Evolutionary conservation across 2,888 invertebrate genomes (phyloP), one percentile per base, ranked within the genome.

Genomic region (Campopleginae sp.): DNA sequence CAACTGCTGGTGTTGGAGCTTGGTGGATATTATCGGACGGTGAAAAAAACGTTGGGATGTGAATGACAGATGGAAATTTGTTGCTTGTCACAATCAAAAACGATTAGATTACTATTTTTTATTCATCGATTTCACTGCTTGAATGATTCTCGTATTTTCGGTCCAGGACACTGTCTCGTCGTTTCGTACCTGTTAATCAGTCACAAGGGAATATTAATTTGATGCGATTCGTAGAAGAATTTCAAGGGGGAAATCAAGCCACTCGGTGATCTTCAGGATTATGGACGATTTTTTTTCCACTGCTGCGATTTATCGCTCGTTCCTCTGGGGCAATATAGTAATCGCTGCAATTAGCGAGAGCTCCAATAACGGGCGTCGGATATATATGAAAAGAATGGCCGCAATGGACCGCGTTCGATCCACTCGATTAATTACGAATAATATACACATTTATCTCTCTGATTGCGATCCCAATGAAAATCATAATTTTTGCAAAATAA

Each of bases 281-380:
- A 54, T 61, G 71, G 42, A 48, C 63, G 54, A 54, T 65, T 77
- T 77, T 72, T 65, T 48, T 48, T 42, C 74, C 61, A 51, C 48
- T 80, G 70, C 66, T 48, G 72, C 65, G 76, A 80, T 72, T 58
- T 70, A 31, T 84, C 66, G 61, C 74, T 68, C 63, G 77, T 78
- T 33, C 23, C n/a, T 23, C 42, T 27, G 23, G 66, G 51, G 51
- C 44, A 66, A 42, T 48, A 6, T n/a, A 42, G 19, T 42, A 7
- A 38, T 46, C 38, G 17, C 27, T 6, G 38, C 42, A 77, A 66
- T 66, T 66, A 51, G 23, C n/a, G 23, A 27, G 54, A 54, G 38
- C 38, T 76, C 38, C 76, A 23, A 65, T 38, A 48, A 51, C 51
- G 38, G 51, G 76, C 38, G 46, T 46, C 33, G 38, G 33, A 7